Evolutionary conservation across 2,113 vertebrate genomes (phyloP).

Genomic region (Apeltes quadracus): DNA sequence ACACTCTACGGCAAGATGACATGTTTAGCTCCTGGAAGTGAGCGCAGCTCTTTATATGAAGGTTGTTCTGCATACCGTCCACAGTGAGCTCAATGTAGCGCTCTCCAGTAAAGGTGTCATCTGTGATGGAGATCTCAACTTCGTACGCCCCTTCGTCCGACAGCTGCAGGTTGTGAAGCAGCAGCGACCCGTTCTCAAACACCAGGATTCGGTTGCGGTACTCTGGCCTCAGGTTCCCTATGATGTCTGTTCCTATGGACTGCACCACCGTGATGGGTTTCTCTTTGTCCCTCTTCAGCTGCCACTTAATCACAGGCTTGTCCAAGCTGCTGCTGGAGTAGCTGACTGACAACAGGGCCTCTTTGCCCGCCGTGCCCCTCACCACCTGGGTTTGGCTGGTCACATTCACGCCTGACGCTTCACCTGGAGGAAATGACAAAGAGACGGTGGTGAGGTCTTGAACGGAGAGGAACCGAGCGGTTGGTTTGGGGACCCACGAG

Average conservation of each 20-base stretch:
- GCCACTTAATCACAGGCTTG: slow-evolving; percentile 96
- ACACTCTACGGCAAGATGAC: slow-evolving; percentile 1
- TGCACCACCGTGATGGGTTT: slow-evolving; percentile 93
- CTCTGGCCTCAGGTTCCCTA: slow-evolving; percentile 91
- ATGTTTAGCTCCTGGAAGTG: slow-evolving; percentile 25
- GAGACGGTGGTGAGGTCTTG: not conserved
- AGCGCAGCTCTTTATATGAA: not conserved
- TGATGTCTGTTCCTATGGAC: slow-evolving; percentile 93
- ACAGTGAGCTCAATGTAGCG: slow-evolving; percentile 93
- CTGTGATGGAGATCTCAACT: slow-evolving; percentile 98
- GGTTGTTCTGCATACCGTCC: slow-evolving; percentile 82
- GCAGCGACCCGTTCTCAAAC: slow-evolving; percentile 91
- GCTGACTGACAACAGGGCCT: slow-evolving; percentile 92
- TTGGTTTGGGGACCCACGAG: not conserved
- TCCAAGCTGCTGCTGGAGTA: slow-evolving; percentile 91
- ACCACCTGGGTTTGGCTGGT: slow-evolving; percentile 87
- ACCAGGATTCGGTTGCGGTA: slow-evolving; percentile 92
- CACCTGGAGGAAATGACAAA: slow-evolving; percentile 73
- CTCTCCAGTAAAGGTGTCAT: slow-evolving; percentile 95
- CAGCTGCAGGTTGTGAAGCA: slow-evolving; percentile 90
- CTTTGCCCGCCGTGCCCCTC: slow-evolving; percentile 87
- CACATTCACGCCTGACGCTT: slow-evolving; percentile 89
- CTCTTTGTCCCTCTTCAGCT: slow-evolving; percentile 88
- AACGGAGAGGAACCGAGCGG: not conserved
- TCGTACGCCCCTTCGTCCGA: slow-evolving; percentile 92